Conservation (phyloP, 2,113 vertebrate species). For the Chaetodon trifascialis region DNA sequence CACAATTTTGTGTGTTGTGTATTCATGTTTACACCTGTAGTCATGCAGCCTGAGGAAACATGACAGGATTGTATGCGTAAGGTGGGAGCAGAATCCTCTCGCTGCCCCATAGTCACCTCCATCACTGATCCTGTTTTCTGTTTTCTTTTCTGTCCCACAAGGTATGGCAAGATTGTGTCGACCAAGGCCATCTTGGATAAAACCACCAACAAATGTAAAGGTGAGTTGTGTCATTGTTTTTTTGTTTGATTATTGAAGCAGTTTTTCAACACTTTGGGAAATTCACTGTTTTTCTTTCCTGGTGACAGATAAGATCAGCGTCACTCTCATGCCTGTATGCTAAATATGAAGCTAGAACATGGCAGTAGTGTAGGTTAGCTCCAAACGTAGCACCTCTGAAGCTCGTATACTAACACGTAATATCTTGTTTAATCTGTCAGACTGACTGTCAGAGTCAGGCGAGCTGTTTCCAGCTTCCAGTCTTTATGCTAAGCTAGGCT, state of each 20-base stretch:
- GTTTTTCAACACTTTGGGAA: background rate
- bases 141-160: slow-evolving; percentile 59
- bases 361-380: too few species aligned
- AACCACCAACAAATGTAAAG: slow-evolving; percentile 97
- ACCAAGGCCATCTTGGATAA: slow-evolving; percentile 96
- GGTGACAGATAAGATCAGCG: background rate
- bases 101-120: slow-evolving; percentile 26
- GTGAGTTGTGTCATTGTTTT: slow-evolving; percentile 74
- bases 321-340: background rate
- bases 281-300: background rate
- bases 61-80: slow-evolving; percentile 34
- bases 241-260: background rate
- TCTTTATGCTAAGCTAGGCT: background rate
- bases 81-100: slow-evolving; percentile 55
- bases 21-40: slow-evolving; percentile 63
- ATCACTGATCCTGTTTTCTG: slow-evolving; percentile 36
- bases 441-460: too few species aligned
- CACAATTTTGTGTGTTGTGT: slow-evolving; percentile 18
- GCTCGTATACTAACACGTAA: background rate
- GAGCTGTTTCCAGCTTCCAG: background rate
- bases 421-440: background rate
- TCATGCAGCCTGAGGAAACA: slow-evolving; percentile 39
- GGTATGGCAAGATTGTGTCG: slow-evolving; percentile 96
- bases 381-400: background rate
- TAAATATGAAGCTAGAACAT: too few species aligned